Conservation (phyloP, 1,140 invertebrate species). For the Zophobas morio region DNA sequence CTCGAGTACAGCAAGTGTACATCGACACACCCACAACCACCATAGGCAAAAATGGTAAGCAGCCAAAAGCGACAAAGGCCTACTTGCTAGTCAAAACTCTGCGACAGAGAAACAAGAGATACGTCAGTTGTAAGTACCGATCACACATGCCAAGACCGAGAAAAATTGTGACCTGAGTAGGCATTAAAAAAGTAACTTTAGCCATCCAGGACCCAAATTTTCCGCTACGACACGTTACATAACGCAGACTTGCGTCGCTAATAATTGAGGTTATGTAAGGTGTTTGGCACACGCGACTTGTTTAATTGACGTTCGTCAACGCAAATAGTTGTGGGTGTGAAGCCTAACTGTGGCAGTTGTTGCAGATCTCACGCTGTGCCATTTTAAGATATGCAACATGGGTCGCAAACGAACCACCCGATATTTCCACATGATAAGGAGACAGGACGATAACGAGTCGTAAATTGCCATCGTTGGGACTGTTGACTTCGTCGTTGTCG, state of each 20-base stretch:
- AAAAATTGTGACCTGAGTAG: not conserved
- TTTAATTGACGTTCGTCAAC: no score
- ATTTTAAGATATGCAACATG: conserved; percentile 78
- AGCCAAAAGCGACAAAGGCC: conserved; percentile 26
- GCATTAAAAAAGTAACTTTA: not conserved
- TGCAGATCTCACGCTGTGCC: conserved; percentile 75
- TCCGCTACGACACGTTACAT: no score
- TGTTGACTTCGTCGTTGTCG: conserved; percentile 10
- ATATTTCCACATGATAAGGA: conserved; percentile 55
- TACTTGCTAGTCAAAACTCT: conserved; percentile 52
- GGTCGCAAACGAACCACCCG: conserved; percentile 69
- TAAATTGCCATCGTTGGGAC: conserved; percentile 44
- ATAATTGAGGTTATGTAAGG: no score
- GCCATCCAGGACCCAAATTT: no score
- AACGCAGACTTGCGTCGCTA: no score
- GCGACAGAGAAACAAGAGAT: conserved; percentile 53
- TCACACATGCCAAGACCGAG: no score
- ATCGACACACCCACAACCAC: conserved; percentile 9
- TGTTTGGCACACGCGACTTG: no score
- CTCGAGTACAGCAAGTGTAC: not conserved
- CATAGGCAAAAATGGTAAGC: not conserved
- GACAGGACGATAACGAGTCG: conserved; percentile 47
- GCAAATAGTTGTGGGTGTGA: conserved; percentile 1
- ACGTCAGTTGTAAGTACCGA: conserved; percentile 53
- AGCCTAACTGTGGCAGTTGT: conserved; percentile 57